Evolutionary conservation across 2,113 vertebrate genomes (phyloP).

Genomic region (Recurvirostra avosetta): DNA sequence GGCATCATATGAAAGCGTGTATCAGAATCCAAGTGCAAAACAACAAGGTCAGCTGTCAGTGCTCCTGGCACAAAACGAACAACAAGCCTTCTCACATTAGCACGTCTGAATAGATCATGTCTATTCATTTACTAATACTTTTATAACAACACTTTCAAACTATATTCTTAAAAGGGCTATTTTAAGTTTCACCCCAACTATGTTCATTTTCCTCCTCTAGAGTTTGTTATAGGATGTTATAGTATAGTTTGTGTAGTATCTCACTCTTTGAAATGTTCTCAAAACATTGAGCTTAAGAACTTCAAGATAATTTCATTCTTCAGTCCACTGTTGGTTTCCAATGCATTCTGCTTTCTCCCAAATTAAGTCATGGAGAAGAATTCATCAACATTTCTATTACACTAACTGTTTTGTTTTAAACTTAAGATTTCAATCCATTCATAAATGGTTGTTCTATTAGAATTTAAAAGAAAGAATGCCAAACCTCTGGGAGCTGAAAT

Average conservation of each 20-base stretch:
- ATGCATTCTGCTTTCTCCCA: not conserved
- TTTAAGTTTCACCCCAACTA: not conserved
- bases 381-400: not conserved
- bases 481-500: slow-evolving; percentile 13
- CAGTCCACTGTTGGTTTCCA: not conserved
- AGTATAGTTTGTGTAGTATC: not conserved
- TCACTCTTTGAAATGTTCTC: not conserved
- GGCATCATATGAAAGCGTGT: not conserved
- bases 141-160: not conserved
- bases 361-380: not conserved
- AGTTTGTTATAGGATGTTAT: not conserved
- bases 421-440: not conserved
- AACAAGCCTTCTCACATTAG: not conserved
- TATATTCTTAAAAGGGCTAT: not conserved
- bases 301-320: not conserved
- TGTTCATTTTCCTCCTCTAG: not conserved
- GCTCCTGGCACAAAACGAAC: not conserved
- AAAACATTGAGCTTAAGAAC: not conserved
- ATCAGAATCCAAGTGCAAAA: not conserved
- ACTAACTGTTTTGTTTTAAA: not conserved
- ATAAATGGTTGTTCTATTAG: not conserved
- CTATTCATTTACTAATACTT: not conserved
- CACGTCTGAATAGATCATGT: not conserved
- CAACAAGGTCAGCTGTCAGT: not conserved
- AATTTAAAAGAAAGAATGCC: not conserved